Conservation (phyloP, 2,113 vertebrate species). For the Crotalus tigris region DNA sequence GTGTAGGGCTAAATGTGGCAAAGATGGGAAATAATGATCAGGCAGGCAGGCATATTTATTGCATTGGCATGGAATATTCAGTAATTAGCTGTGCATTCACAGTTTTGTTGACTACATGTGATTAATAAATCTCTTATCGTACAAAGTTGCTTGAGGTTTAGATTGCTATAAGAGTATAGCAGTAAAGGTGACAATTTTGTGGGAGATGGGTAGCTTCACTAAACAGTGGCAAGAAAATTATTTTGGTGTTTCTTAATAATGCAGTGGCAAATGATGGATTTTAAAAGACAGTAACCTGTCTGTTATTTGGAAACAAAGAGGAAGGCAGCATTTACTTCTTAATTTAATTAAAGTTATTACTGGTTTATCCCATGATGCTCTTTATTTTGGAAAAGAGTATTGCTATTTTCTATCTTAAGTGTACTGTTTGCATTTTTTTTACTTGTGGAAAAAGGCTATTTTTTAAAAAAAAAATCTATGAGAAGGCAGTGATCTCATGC, state of each 20-base stretch:
- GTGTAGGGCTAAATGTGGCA: not conserved
- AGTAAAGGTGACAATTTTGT: not conserved
- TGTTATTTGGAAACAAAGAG: slow-evolving; percentile 35
- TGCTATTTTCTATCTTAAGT: slow-evolving; percentile 38
- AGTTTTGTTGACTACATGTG: not conserved
- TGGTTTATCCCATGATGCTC: slow-evolving; percentile 48
- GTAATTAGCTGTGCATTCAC: slow-evolving; percentile 2
- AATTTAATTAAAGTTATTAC: slow-evolving; percentile 25
- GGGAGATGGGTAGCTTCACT: slow-evolving; percentile 13
- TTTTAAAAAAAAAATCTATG: slow-evolving; percentile 38
- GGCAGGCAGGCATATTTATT: not conserved
- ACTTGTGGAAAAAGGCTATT: slow-evolving; percentile 58
- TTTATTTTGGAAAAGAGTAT: slow-evolving; percentile 55
- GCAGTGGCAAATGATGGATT: slow-evolving; percentile 6
- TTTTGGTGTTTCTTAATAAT: slow-evolving; percentile 25
- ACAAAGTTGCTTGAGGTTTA: not conserved
- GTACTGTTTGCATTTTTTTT: slow-evolving; percentile 52
- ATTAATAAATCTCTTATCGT: slow-evolving; percentile 19
- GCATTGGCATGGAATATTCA: slow-evolving; percentile 15
- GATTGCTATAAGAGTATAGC: not conserved
- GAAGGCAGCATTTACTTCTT: slow-evolving; percentile 27
- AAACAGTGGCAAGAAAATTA: not conserved
- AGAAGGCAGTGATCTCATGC: slow-evolving; percentile 52
- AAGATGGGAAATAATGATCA: slow-evolving; percentile 16
- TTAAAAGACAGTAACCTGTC: not conserved